These are phyloP conservation scores for Leptinotarsa undecemlineata DNA, from an alignment of 1,140 invertebrate genomes.

Conservation along the genomic window DNA sequence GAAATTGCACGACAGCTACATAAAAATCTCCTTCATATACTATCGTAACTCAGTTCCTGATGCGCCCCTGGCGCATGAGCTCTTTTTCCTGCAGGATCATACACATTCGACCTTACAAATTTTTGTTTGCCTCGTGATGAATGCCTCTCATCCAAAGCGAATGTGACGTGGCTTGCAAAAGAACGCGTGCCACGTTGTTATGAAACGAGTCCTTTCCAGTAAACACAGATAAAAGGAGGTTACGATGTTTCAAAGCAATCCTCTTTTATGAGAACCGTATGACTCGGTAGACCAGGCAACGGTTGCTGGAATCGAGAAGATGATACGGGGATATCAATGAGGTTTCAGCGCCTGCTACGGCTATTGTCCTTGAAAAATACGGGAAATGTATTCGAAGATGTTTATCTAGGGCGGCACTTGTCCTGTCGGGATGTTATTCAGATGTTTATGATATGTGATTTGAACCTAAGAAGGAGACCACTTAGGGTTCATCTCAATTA, in stretches of 20 bases:
- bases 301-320: background rate
- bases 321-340: background rate
- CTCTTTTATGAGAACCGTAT: background rate
- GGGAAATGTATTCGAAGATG: no score
- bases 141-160: background rate
- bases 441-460: no score
- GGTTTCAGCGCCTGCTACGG: background rate
- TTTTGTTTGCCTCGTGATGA: background rate
- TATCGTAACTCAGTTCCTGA: no score
- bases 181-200: background rate
- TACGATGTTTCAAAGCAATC: background rate
- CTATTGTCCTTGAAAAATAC: no score
- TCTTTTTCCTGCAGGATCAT: background rate
- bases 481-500: no score
- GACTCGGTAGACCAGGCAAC: background rate
- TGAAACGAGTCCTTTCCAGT: background rate
- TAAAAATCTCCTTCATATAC: no score
- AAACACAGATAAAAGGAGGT: constrained; percentile 2
- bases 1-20: no score
- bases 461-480: no score
- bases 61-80: background rate
- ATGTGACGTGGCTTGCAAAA: background rate
- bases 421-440: no score
- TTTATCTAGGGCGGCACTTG: no score
- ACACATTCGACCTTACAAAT: background rate